Conservation (phyloP, 1,140 invertebrate genomes). For the Drosophila rhopaloa region DNA sequence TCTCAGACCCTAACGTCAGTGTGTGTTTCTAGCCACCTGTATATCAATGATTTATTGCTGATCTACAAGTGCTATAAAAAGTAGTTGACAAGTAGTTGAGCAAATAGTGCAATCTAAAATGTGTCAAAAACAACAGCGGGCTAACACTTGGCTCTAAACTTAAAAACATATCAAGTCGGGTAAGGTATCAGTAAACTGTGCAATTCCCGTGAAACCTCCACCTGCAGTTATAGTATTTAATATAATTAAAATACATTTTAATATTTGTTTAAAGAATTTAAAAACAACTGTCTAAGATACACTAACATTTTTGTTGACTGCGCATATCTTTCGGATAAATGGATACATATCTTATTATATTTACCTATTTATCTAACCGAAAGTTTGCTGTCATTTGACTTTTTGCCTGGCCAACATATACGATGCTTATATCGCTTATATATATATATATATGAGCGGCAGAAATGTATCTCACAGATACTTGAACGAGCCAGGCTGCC, state of each 20-base stretch:
- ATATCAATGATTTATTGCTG: slow-evolving; percentile 2
- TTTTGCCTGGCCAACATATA: slow-evolving; percentile 56
- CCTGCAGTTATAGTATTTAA: background rate
- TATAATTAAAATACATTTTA: background rate
- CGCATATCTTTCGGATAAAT: slow-evolving; percentile 1
- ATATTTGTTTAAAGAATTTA: background rate
- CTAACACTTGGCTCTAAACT: slow-evolving; percentile 13
- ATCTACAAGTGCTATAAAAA: slow-evolving; percentile 6
- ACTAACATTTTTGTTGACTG: background rate
- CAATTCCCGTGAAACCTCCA: background rate
- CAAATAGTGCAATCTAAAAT: slow-evolving; percentile 26
- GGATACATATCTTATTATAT: slow-evolving; percentile 30
- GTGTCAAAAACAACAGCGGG: slow-evolving; percentile 26
- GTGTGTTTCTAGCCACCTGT: background rate
- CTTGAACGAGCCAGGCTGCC: slow-evolving; percentile 42
- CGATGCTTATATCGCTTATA: slow-evolving; percentile 28
- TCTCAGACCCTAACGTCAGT: no score
- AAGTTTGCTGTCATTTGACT: slow-evolving; percentile 70
- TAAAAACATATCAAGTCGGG: slow-evolving; percentile 11
- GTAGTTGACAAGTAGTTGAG: slow-evolving; percentile 10
- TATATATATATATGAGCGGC: slow-evolving; percentile 29
- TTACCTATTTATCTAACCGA: slow-evolving; percentile 47
- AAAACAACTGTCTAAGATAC: background rate
- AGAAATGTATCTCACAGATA: slow-evolving; percentile 59
- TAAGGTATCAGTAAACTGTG: slow-evolving; percentile 10